Evolutionary conservation across 2,113 vertebrate species (phyloP), one percentile per base, ranked within the genome.

Genomic region (Pseudopodoces humilis): DNA sequence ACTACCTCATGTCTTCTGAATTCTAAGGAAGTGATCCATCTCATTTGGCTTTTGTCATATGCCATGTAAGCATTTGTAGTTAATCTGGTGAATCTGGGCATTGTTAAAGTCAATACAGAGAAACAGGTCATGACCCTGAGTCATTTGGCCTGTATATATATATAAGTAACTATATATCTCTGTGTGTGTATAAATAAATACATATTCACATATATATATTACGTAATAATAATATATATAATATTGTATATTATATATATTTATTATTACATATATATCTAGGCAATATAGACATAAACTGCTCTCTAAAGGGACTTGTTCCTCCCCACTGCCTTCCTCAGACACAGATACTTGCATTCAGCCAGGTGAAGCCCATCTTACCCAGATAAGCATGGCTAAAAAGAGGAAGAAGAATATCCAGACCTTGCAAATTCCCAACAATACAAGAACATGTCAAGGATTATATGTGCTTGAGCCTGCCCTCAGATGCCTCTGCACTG

Each of bases 381-480:
- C 21, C 12, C 19, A 30, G 23, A 7, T 27, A 7, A 83, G 18
- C 0, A 0, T 49, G 69, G 76, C 22, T 69, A 67, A 62, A 86
- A 56, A 46, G 46, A 27, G 27, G 27, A 41, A 60, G 33, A 86
- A 86, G 15, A 17, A 41, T 25, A 81, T 21, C 64, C 50, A 81
- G 15, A 63, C 22, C 31, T 84, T 24, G 13, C 31, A 56, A 71
- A 85, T 41, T 87, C 35, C 49, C 30, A 55, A 1, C 24, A 77
- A 59, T 27, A 6, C 11, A 70, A 24, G 33, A 50, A 83, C 31
- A 16, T 5, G 15, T 35, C 65, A 67, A 63, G 27, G 28, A 30
- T 3, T 3, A 5, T 10, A 15, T 25, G 18, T 83, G 37, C 14
- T 75, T 78, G 52, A 71, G 67, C 43, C 56, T 75, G 70, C 71